Evolutionary conservation across 1,140 invertebrate species (phyloP).

Genomic region (Drosophila rufa): DNA sequence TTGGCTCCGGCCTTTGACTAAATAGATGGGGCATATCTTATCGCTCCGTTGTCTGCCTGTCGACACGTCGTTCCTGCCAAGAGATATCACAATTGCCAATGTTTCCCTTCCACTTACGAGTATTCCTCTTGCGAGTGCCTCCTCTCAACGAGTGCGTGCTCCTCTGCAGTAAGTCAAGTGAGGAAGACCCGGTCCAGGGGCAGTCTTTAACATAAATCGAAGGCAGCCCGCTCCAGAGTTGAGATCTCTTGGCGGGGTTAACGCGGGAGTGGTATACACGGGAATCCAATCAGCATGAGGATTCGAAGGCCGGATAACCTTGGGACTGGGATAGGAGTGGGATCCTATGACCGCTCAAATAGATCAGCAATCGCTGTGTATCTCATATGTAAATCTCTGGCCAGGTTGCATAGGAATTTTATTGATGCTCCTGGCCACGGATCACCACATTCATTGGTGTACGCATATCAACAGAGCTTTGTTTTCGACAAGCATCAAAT

Average conservation of each 20-base stretch:
- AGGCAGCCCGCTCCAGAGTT: constrained; percentile 23
- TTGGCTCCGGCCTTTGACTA: constrained; percentile 55
- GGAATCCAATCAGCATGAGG: constrained; percentile 14
- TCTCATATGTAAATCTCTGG: constrained; percentile 26
- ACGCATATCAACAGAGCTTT: constrained; percentile 16
- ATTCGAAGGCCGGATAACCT: constrained; percentile 23
- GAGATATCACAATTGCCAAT: constrained; percentile 72
- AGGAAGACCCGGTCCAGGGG: constrained; percentile 22
- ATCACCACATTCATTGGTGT: neutral
- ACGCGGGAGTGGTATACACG: constrained; percentile 22
- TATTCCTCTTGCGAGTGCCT: neutral
- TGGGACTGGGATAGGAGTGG: constrained; percentile 25
- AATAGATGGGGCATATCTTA: constrained; percentile 79
- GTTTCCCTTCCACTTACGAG: constrained; percentile 18
- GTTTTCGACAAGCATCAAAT: constrained; percentile 6
- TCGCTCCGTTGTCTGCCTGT: constrained; percentile 69
- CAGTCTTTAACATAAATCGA: constrained; percentile 56
- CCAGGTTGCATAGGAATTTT: constrained; percentile 17
- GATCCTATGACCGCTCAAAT: constrained; percentile 30
- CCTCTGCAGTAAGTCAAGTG: constrained; percentile 65
- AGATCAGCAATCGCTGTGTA: constrained; percentile 34
- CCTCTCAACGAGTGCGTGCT: constrained; percentile 53
- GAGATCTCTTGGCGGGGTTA: constrained; percentile 19
- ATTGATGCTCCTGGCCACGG: neutral
- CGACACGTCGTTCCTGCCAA: constrained; percentile 73